Percentiles rank a stretch among this genome's conserved stretches.
Evolutionary conservation across 2,797 vertebrate species (phyloP).

Genomic region (Paedocypris micromegethes): DNA sequence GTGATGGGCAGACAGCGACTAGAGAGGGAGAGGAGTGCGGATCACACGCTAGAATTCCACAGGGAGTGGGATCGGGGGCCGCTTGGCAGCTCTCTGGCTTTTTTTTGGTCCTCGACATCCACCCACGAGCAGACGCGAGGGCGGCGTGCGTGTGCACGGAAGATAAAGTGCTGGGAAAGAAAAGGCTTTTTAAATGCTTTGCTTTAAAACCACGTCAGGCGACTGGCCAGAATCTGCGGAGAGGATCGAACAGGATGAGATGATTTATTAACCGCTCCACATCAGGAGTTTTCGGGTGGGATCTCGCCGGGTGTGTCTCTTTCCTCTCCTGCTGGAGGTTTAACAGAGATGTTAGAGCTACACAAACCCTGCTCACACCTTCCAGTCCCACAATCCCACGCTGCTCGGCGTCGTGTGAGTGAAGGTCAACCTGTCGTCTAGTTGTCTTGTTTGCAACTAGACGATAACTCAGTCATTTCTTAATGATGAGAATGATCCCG

Average conservation of each 20-base stretch:
- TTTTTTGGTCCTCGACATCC: slow-evolving; percentile 70
- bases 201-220: slow-evolving; percentile 8
- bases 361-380: no score
- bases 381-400: no score
- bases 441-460: no score
- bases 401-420: no score
- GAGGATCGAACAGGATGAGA: slow-evolving; percentile 6
- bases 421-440: no score
- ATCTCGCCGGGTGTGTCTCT: no score
- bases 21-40: slow-evolving; percentile 37
- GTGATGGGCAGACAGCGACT: slow-evolving; percentile 59
- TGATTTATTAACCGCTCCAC: no score
- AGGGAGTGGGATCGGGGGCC: slow-evolving; percentile 56
- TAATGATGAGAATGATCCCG: no score
- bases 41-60: slow-evolving; percentile 50
- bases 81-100: slow-evolving; percentile 54
- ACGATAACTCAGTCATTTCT: no score
- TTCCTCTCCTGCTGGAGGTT: no score
- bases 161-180: slow-evolving; percentile 21
- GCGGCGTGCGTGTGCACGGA: slow-evolving; percentile 45
- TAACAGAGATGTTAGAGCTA: no score
- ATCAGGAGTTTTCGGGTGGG: no score
- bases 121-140: slow-evolving; percentile 66
- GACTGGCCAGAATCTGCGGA: slow-evolving; percentile 22
- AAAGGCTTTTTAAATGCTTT: slow-evolving; percentile 29